Percentiles rank a stretch among this genome's conserved stretches.
Evolutionary conservation across 2,113 vertebrate species (phyloP).

Genomic region (Myiozetetes cayanensis): DNA sequence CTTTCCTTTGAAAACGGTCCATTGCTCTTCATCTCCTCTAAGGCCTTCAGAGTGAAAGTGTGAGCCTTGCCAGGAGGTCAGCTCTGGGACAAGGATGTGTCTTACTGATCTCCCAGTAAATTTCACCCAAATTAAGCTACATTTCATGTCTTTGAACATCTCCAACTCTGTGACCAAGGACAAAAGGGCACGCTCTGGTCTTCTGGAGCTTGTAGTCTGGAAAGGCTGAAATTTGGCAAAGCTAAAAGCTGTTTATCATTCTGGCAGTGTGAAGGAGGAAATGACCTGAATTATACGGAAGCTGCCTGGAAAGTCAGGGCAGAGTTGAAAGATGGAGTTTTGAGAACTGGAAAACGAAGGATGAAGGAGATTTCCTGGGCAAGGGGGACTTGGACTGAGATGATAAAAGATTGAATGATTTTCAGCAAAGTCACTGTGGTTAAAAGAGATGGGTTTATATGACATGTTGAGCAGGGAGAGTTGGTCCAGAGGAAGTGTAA

Average conservation of each 20-base stretch:
- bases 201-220: neutral
- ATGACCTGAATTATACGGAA: neutral
- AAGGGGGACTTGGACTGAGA: neutral
- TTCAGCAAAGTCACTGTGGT: neutral
- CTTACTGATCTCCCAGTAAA: neutral
- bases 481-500: neutral
- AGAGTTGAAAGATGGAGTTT: neutral
- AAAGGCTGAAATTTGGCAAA: neutral
- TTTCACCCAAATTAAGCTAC: neutral
- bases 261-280: slow-evolving; percentile 4
- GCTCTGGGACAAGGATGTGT: neutral
- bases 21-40: neutral
- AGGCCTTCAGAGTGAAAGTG: neutral
- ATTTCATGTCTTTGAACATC: neutral
- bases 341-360: neutral
- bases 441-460: neutral
- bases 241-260: neutral
- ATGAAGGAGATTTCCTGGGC: neutral
- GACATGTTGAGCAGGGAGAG: neutral
- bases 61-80: slow-evolving; percentile 31
- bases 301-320: neutral
- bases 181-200: neutral
- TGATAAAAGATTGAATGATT: neutral
- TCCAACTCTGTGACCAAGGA: neutral
- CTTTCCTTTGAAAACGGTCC: slow-evolving; percentile 39